Percentiles rank a stretch among this genome's conserved stretches.
These are phyloP conservation scores for Eupithecia subumbrata DNA, from an alignment of 2,888 invertebrate species.

Conservation along the genomic window DNA sequence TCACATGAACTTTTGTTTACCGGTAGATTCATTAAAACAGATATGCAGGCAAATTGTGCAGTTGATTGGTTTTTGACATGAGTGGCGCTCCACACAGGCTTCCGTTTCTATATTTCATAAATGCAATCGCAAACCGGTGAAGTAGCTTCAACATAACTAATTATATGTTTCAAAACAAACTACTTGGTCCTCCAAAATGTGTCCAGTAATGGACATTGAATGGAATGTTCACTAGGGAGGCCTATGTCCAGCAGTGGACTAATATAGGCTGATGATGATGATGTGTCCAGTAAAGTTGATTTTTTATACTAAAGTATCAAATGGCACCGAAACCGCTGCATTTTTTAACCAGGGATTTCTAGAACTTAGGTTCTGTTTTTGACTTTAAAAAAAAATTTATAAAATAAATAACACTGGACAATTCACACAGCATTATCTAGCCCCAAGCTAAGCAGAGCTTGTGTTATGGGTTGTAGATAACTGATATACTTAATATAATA, in stretches of 20 bases:
- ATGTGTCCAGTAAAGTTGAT: not conserved
- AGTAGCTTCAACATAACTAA: not conserved
- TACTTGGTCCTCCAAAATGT: not conserved
- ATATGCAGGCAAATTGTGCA: not conserved
- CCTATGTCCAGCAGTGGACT: no score
- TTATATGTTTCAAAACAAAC: not conserved
- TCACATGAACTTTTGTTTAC: not conserved
- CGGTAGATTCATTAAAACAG: not conserved
- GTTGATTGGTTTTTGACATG: conserved; percentile 3
- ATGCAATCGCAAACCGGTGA: not conserved
- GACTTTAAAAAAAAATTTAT: no score
- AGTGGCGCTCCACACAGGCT: not conserved
- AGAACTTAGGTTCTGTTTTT: not conserved
- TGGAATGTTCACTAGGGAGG: no score
- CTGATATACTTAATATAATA: no score
- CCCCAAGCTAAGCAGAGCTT: no score
- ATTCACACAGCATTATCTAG: no score
- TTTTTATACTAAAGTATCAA: not conserved
- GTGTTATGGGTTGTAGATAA: no score
- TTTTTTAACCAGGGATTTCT: not conserved
- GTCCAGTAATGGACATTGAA: no score
- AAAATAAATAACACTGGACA: no score
- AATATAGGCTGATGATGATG: no score
- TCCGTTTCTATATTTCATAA: not conserved
- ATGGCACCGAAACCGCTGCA: not conserved